phyloP scores from a whole-genome alignment of 2,113 vertebrate species.

The Hippotragus niger region DNA sequence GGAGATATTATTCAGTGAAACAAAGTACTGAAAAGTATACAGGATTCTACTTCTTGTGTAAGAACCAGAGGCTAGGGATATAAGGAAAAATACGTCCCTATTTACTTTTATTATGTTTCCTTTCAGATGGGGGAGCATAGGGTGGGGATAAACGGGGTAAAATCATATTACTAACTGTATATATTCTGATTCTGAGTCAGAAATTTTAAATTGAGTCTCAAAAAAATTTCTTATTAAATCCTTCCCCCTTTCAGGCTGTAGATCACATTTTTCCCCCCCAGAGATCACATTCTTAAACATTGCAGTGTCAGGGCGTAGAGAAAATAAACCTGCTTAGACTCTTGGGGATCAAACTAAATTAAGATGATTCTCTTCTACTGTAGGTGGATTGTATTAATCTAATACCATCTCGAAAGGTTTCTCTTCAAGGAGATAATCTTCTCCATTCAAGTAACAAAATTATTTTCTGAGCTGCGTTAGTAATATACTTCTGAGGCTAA shows the following conservation, averaged over 20 bases:
- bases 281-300: background rate
- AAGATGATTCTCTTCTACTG: background rate
- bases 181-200: background rate
- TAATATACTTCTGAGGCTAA: background rate
- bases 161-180: background rate
- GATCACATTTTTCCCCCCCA: background rate
- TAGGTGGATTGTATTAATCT: background rate
- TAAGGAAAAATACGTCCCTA: background rate
- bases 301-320: fast-evolving
- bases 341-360: background rate
- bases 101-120: background rate
- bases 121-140: background rate
- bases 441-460: background rate
- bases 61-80: background rate
- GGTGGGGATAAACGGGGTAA: background rate
- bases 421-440: background rate
- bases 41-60: background rate
- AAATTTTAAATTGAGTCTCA: background rate
- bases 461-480: background rate
- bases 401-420: background rate
- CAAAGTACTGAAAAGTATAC: background rate
- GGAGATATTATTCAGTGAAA: background rate
- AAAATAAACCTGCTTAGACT: background rate
- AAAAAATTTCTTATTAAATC: background rate
- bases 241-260: background rate